These are phyloP conservation scores for Zophobas morio DNA, from an alignment of 1,140 invertebrate genomes.

Conservation along the genomic window DNA sequence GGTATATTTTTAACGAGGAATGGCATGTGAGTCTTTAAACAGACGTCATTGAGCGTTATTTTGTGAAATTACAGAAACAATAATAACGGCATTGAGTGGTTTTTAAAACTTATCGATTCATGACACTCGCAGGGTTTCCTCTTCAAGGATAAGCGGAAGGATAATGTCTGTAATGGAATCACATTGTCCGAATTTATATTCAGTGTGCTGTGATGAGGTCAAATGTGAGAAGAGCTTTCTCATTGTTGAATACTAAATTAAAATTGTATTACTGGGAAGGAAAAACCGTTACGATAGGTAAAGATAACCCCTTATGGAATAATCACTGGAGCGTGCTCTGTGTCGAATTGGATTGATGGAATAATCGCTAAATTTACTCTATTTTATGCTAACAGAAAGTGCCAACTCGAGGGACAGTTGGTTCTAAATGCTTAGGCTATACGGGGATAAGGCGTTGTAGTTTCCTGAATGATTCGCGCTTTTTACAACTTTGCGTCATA, in stretches of 20 bases:
- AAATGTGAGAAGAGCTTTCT: neutral
- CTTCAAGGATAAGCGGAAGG: constrained; percentile 3
- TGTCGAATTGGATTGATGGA: constrained; percentile 25
- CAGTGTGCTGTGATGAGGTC: neutral
- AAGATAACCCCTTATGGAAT: constrained; percentile 8
- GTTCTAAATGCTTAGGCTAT: no score
- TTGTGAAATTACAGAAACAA: constrained; percentile 30
- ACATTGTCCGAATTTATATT: neutral
- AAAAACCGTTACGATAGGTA: neutral
- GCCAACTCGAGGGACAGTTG: no score
- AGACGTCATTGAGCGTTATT: constrained; percentile 27
- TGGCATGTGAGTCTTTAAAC: constrained; percentile 1
- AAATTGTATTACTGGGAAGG: neutral
- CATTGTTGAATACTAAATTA: neutral
- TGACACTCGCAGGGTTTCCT: constrained; percentile 18
- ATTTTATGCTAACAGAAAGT: neutral
- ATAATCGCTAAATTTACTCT: constrained; percentile 4
- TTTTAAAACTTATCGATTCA: neutral
- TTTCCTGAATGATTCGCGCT: no score
- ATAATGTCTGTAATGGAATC: neutral
- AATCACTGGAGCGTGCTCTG: constrained; percentile 9
- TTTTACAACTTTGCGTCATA: no score
- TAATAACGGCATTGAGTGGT: neutral
- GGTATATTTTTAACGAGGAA: constrained; percentile 11
- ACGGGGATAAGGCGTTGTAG: no score